Evolutionary conservation across 2,113 vertebrate species (phyloP), one percentile per base, ranked within the genome.

Genomic region (Geococcyx californianus): DNA sequence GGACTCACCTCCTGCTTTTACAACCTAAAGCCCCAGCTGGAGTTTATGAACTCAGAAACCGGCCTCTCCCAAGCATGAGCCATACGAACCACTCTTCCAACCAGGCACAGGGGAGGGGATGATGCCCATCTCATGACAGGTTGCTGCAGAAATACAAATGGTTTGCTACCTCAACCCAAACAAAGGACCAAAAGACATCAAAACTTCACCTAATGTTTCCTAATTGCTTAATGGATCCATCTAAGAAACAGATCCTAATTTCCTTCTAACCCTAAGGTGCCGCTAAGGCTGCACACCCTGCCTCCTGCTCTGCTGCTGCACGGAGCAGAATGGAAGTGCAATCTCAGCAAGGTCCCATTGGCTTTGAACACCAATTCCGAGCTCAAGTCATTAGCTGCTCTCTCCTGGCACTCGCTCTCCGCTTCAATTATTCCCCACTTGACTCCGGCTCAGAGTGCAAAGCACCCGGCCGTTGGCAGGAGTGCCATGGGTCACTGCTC

Each of bases 251-350:
- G 31, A 56, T 78, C 62, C 66, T 15, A 15, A 16, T 25, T 74
- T 63, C 56, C 38, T 63, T 40, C 54, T 34, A 42, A 4, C 9
- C 28, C 34, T 5, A 13, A 64, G 7, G 19, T 59, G 44, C 10
- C 72, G 55, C 67, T 24, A 1, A 23, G 8, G 7, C 64, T 3
- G 0, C 7, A 8, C 0, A 0, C n/a, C 0, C 0, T 42, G 49
- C 23, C 40, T 16, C 10, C 11, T 60, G 17, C 66, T 34, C 63
- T n/a, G 54, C 36, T 7, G 1, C 59, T 19, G 31, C 40, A 23
- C 0, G 1, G n/a, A 33, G 72, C 29, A 3, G 16, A 52, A 31
- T 45, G 31, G 31, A 63, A 3, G 0, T 0, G 1, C 33, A 70
- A 40, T 9, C 36, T 54, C 81, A n/a, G 0, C 23, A 7, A 56